Evolutionary conservation across 2,888 invertebrate genomes (phyloP), one percentile per base, ranked within the genome.

Genomic region (Timandra comae): DNA sequence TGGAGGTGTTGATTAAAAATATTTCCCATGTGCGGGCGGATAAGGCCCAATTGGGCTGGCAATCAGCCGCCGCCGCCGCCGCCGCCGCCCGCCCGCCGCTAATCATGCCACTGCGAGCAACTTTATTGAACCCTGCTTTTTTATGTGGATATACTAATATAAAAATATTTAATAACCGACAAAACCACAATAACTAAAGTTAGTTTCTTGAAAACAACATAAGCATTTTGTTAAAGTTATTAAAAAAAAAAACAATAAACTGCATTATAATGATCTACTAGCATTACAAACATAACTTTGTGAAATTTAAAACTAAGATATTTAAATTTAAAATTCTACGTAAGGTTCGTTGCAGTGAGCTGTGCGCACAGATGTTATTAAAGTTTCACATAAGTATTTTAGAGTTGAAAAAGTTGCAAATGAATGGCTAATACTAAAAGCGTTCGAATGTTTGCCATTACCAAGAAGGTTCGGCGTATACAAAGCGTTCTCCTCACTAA

Each of bases 1-100:
- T 86, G 86, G 85, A 85, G 85, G 86, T 86, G 86, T 86, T 86
- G 86, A 86, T 86, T 86, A 86, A 86, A 86, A 86, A 86, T 86
- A 86, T 86, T 86, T 85, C 86, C 86, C 86, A 85, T 85, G 84
- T 81, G 86, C 81, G 86, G 78, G 80, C 75, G 84, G 84, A 79
- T 81, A 84, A 82, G 80, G 82, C 82, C 80, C 86, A 85, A 86
- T 86, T 85, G 86, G 82, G 77, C 80, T 66, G 69, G 82, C 85
- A 86, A 84, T 86, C 84, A 84, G 74, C 77, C 73, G 63, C 72
- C 69, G 61, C 58, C 54, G 74, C 77, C 73, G 63, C 72, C 69
- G 61, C 58, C 54, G 59, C 57, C 62, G 60, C 62, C 52, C 62
- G 46, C 56, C 64, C 60, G 58, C 69, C 71, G 78, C 82, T 82